These are phyloP conservation scores for Yoshiicerus persimilis DNA, from an alignment of 1,140 invertebrate genomes.

Conservation along the genomic window DNA sequence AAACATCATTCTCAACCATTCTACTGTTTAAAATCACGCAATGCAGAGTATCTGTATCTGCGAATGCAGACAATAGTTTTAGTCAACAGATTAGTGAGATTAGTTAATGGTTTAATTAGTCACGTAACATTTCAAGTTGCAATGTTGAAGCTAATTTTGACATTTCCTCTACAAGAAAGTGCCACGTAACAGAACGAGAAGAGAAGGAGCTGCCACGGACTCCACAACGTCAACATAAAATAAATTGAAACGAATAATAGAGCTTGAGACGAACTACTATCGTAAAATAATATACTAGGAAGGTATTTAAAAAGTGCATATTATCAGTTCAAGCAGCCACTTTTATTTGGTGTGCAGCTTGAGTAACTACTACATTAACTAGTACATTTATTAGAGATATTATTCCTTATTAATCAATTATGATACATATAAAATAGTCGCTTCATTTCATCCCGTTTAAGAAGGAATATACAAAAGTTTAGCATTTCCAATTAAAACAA, in stretches of 20 bases:
- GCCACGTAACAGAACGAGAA: not conserved
- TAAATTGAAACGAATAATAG: not conserved
- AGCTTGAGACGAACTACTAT: not conserved
- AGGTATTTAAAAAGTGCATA: not conserved
- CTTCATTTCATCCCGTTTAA: not conserved
- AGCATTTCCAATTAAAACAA: conserved; percentile 20
- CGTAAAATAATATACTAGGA: not conserved
- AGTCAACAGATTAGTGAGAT: not conserved
- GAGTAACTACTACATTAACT: conserved; percentile 3
- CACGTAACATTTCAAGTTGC: not conserved
- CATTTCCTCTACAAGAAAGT: not conserved
- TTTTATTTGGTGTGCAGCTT: not conserved
- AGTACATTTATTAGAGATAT: conserved; percentile 14
- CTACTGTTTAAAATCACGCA: not conserved
- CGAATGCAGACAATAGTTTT: not conserved
- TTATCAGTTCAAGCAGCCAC: not conserved
- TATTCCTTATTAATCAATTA: conserved; percentile 22
- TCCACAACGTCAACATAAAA: conserved; percentile 41
- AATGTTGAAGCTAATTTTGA: not conserved
- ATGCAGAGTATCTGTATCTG: not conserved
- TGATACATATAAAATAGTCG: not conserved
- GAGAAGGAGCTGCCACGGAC: conserved; percentile 37
- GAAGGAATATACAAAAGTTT: not conserved
- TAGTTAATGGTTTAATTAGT: conserved; percentile 2
- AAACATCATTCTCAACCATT: not conserved